Evolutionary conservation across 2,797 vertebrate genomes (phyloP).

Genomic region (Chelonia mydas): DNA sequence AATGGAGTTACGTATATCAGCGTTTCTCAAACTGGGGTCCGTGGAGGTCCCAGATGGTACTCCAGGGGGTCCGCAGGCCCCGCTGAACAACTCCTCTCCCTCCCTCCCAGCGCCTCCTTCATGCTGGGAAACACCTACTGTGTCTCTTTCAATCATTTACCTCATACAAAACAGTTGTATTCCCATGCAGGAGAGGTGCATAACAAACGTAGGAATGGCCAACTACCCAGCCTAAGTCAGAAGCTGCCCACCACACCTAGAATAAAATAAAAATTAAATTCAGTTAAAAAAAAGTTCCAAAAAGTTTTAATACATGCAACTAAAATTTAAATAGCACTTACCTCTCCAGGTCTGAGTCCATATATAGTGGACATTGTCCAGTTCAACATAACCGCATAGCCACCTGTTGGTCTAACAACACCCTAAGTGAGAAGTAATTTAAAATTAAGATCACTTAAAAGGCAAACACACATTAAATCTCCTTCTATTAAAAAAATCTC

Average conservation of each 20-base stretch:
- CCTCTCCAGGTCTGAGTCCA: constrained; percentile 93
- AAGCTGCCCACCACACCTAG: constrained; percentile 99
- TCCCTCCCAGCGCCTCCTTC: no score
- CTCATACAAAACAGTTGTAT: constrained; percentile 95
- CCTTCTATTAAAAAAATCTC: neutral
- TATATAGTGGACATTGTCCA: constrained; percentile 98
- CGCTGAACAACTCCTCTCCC: no score
- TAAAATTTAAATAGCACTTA: constrained; percentile 76
- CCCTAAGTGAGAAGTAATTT: constrained; percentile 83
- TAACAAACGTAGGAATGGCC: constrained; percentile 99
- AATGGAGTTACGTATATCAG: neutral
- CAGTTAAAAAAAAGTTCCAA: neutral
- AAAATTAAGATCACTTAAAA: constrained; percentile 27
- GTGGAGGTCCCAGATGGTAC: no score
- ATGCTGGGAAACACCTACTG: neutral
- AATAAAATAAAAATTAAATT: constrained; percentile 51
- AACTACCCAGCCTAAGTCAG: constrained; percentile 98
- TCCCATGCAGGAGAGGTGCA: constrained; percentile 94
- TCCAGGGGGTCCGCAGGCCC: no score
- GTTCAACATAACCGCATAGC: constrained; percentile 95
- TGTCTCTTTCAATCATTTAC: constrained; percentile 71
- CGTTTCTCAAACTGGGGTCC: no score
- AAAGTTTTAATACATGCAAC: neutral
- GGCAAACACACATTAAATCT: neutral
- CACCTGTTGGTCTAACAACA: constrained; percentile 92